Percentiles rank a stretch among this genome's conserved stretches.
Conservation (phyloP, 1,140 invertebrate species). For the Drosophila bocqueti region DNA sequence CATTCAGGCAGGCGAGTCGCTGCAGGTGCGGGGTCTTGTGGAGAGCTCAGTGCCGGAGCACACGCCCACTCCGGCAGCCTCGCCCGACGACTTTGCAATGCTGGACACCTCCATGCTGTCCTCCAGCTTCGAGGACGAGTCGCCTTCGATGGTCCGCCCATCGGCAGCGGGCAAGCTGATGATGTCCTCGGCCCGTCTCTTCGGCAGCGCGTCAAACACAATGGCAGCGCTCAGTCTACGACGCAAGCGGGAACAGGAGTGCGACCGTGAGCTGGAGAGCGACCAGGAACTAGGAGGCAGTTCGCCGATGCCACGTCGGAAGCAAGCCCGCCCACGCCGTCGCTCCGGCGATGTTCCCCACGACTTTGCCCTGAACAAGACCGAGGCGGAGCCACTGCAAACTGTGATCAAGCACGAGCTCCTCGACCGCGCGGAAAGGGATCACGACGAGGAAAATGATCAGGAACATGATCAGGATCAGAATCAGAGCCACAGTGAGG, state of each 20-base stretch:
- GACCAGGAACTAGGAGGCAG: constrained; percentile 85
- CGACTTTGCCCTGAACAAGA: constrained; percentile 77
- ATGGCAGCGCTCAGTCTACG: constrained; percentile 69
- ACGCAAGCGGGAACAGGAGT: constrained; percentile 82
- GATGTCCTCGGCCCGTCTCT: constrained; percentile 67
- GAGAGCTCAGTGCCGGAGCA: constrained; percentile 89
- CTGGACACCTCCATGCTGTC: constrained; percentile 71
- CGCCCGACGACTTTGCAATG: constrained; percentile 86
- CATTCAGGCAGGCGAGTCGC: constrained; percentile 93
- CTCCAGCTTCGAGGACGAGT: constrained; percentile 77
- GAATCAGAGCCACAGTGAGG: constrained; percentile 20
- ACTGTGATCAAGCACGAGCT: constrained; percentile 82
- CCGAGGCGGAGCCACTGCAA: constrained; percentile 62
- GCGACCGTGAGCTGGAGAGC: constrained; percentile 61
- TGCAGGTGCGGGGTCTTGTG: constrained; percentile 92
- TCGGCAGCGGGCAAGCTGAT: constrained; percentile 62
- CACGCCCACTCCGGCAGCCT: constrained; percentile 87
- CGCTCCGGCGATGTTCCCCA: constrained; percentile 91
- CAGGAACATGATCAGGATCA: constrained; percentile 15
- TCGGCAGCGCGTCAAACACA: constrained; percentile 59
- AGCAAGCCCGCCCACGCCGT: constrained; percentile 92
- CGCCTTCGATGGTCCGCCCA: constrained; percentile 70
- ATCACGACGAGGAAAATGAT: constrained; percentile 31
- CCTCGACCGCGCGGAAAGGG: constrained; percentile 56
- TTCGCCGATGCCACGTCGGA: constrained; percentile 91